These are phyloP conservation scores for Leptocoma aspasia DNA, from an alignment of 2,113 vertebrate species.

Conservation along the genomic window DNA sequence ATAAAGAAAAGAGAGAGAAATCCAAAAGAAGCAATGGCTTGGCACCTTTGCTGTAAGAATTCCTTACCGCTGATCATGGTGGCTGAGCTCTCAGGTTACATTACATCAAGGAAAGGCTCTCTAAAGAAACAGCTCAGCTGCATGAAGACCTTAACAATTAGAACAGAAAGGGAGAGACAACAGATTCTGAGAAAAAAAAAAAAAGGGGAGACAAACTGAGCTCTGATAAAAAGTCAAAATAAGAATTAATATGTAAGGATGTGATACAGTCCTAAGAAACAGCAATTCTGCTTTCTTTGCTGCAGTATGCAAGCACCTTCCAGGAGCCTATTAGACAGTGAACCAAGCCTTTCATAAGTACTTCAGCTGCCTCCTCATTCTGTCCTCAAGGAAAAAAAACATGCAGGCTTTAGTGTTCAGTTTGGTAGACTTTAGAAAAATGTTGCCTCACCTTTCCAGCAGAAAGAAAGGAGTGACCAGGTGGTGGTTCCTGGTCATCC, in stretches of 20 bases:
- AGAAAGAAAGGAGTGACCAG: neutral
- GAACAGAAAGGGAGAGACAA: neutral
- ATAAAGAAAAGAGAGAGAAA: conserved; percentile 1
- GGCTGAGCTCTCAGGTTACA: conserved; percentile 28
- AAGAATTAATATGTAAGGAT: neutral
- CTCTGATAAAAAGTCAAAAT: neutral
- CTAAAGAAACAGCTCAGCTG: neutral
- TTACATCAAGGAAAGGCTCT: neutral
- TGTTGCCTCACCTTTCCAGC: neutral
- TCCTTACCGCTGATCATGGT: neutral
- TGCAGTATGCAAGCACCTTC: neutral
- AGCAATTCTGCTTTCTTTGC: neutral
- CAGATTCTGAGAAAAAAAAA: neutral
- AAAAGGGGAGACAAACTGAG: neutral
- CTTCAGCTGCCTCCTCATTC: neutral
- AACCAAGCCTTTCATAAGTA: neutral
- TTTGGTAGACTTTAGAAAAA: neutral
- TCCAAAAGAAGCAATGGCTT: neutral
- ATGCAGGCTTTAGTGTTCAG: neutral
- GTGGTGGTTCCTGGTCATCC: neutral
- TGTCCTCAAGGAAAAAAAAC: neutral
- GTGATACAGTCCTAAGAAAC: neutral
- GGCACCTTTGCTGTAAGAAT: neutral
- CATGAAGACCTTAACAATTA: neutral
- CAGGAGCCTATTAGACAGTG: neutral